Evolutionary conservation across 2,113 vertebrate species (phyloP), one percentile per base, ranked within the genome.

Genomic region (Corythoichthys haematopterus): DNA sequence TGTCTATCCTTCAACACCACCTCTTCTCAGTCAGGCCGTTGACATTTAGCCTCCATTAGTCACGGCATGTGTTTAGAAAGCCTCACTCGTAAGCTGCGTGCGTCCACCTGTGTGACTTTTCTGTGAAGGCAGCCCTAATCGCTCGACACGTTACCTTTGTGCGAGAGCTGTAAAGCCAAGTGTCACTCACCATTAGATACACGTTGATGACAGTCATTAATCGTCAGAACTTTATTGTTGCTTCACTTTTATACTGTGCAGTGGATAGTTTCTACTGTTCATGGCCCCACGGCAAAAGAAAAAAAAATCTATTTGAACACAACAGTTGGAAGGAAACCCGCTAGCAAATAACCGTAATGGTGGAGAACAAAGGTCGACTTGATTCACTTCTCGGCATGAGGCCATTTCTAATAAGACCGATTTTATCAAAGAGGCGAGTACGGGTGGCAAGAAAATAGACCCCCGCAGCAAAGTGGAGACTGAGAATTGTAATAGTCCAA

Each of bases 91-190:
- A 74, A 13, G 75, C 77, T 57, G 76, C 53, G 68, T 50, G 66
- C 78, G 10, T 83, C 75, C 83, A 86, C 83, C 82, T 84, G 83
- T 82, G 69, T 61, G 20, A 88, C 81, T 80, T 79, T 78, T 77
- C 67, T 66, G 68, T 74, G 72, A 83, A 65, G 76, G 79, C 51
- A 67, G 73, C 66, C 64, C 71, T 69, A 74, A 74, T 68, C 67
- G 73, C 71, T 69, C 72, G 72, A 47, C 75, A 69, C 16, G 8
- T 51, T n/a, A 6, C 62, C 79, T 82, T 87, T 88, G 81, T 88
- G 52, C 70, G 50, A 52, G 66, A 40, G 65, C 66, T 81, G 78
- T 48, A 71, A 80, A 70, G 73, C 61, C 68, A 80, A 63, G 78
- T 70, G 66, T 77, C 80, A 77, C 76, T 84, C 79, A 73, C 77